Percentiles rank a stretch among this genome's conserved stretches.
Conservation (phyloP, 1,140 invertebrate genomes). For the Sesamia nonagrioides region DNA sequence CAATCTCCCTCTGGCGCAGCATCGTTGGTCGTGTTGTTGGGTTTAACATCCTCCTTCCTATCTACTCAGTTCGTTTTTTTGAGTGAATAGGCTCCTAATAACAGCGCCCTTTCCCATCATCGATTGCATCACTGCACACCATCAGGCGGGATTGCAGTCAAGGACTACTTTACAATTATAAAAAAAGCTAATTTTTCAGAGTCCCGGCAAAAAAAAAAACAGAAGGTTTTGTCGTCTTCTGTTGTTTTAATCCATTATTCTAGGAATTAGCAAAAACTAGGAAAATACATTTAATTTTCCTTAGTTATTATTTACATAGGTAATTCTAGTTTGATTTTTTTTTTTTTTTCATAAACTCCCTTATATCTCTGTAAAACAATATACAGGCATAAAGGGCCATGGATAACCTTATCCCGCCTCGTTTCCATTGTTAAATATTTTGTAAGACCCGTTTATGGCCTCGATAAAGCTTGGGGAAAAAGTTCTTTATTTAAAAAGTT, state of each 20-base stretch:
- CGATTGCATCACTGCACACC: no score
- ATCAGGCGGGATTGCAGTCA: no score
- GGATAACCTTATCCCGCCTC: constrained; percentile 24
- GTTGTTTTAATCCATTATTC: background rate
- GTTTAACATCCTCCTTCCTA: no score
- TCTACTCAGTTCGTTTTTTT: no score
- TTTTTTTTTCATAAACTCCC: no score
- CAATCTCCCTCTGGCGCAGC: no score
- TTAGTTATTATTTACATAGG: background rate
- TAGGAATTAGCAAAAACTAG: background rate
- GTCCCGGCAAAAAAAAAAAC: background rate
- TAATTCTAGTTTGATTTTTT: background rate
- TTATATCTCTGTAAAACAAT: background rate
- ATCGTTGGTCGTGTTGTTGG: no score
- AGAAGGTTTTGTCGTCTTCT: background rate
- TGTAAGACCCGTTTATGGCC: background rate
- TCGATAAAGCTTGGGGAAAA: constrained; percentile 19
- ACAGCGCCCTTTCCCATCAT: no score
- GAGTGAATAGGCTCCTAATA: no score
- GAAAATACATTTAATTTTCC: background rate
- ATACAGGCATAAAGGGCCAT: background rate
- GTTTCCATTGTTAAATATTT: constrained; percentile 22
- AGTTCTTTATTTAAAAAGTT: constrained; percentile 1
- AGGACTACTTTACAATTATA: no score
- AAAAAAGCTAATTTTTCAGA: no score